Evolutionary conservation across 2,888 invertebrate genomes (phyloP), one percentile per base, ranked within the genome.

Genomic region (Yponomeuta cagnagella): DNA sequence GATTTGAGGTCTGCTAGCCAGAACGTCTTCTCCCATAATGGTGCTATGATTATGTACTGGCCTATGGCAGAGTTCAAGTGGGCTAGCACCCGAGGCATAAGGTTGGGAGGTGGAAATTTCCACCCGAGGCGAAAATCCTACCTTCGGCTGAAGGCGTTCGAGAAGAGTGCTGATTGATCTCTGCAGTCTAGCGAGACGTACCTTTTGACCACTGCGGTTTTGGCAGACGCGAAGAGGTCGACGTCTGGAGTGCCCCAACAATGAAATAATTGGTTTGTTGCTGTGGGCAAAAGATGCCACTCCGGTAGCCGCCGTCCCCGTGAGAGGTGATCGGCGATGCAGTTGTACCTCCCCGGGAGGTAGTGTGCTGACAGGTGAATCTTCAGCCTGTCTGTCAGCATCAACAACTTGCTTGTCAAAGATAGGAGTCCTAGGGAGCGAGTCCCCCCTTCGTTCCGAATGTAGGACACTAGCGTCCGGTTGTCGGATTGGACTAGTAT

Each of bases 61-160:
- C 78, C 76, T 65, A 48, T 69, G 10, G 76, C 75, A 23, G 68
- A 48, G 69, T 74, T 75, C 66, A 77, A 71, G 63, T 77, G 76
- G 2, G 71, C 66, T 31, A 76, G 70, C 2, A 76, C 74, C 48
- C 73, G 72, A 10, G 76, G 76, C 1, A 76, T 75, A 43, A 79
- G 72, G 10, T 5, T 72, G 71, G 33, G 78, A 76, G 15, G 78
- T 76, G 30, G 79, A 75, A 71, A 78, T 75, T n/a, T 76, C 72
- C 77, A 79, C n/a, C 73, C 76, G 63, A 76, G 71, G 0, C 65
- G 63, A 58, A 72, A 75, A 10, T 70, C n/a, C 75, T 75, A 76
- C 37, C 15, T 63, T 23, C 74, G 72, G 73, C 75, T 76, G 74
- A 77, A 76, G 2, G 75, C 75, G 58, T 76, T 73, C 63, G 69